phyloP scores from a whole-genome alignment of 2,888 invertebrate genomes.

The Epirrita christyi region DNA sequence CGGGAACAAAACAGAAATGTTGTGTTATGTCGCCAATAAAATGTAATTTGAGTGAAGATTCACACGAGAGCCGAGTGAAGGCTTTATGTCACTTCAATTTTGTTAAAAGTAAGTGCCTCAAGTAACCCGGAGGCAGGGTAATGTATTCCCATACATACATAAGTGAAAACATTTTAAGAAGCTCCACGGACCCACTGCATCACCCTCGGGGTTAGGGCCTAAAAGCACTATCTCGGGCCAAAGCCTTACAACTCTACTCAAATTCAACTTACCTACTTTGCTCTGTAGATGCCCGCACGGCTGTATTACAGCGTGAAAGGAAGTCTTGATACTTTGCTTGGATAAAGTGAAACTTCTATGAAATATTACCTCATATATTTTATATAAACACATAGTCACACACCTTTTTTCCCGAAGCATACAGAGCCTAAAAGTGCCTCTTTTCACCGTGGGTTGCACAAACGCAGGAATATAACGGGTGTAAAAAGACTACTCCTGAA shows the following conservation, averaged over 20 bases:
- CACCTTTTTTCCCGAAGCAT: too few relatives aligned
- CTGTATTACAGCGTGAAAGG: constrained; percentile 51
- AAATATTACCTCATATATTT: background rate
- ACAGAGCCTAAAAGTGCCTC: too few relatives aligned
- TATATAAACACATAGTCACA: too few relatives aligned
- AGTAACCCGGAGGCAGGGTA: constrained; percentile 81
- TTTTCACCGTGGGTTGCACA: too few relatives aligned
- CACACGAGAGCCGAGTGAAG: constrained; percentile 77
- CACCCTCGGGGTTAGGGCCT: constrained; percentile 85
- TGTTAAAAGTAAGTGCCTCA: constrained; percentile 82
- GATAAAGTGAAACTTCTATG: background rate
- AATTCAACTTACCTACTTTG: constrained; percentile 81
- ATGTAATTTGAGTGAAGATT: constrained; percentile 78
- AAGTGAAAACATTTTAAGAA: constrained; percentile 85
- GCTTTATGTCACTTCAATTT: constrained; percentile 84
- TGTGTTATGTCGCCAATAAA: constrained; percentile 71
- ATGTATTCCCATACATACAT: constrained; percentile 84
- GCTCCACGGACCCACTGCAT: constrained; percentile 82
- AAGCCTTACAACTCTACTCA: constrained; percentile 85
- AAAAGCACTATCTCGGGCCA: constrained; percentile 85
- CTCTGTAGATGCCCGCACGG: constrained; percentile 75
- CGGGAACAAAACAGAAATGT: constrained; percentile 50
- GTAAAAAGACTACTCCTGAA: too few relatives aligned
- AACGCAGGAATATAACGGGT: too few relatives aligned
- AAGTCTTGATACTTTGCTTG: constrained; percentile 56